phyloP scores from a whole-genome alignment of 2,113 vertebrate genomes.

The Halcyon senegalensis region DNA sequence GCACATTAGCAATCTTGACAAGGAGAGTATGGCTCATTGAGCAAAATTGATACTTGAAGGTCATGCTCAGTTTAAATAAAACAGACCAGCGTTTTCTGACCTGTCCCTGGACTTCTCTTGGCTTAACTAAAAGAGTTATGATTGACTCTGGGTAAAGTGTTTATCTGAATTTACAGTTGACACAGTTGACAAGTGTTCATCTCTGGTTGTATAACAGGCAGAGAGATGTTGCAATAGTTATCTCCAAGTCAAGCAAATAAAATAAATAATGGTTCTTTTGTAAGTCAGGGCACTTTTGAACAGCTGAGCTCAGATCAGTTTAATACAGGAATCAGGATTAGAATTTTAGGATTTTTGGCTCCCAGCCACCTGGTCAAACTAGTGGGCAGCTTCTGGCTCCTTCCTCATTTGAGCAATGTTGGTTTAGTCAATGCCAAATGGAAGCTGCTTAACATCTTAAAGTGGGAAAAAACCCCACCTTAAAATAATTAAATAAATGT shows the following conservation, averaged over 20 bases:
- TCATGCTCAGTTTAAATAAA: slow-evolving; percentile 8
- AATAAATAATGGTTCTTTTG: not conserved
- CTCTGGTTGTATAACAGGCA: not conserved
- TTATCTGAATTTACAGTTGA: not conserved
- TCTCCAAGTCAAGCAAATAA: slow-evolving; percentile 24
- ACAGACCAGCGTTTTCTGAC: not conserved
- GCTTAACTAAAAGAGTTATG: not conserved
- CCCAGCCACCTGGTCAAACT: not conserved
- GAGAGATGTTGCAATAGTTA: slow-evolving; percentile 31
- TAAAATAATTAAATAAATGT: not conserved
- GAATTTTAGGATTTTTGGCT: not conserved
- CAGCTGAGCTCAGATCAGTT: not conserved
- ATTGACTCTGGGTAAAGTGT: not conserved
- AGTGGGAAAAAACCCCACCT: not conserved
- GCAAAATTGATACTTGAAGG: slow-evolving; percentile 35
- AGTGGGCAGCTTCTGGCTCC: not conserved
- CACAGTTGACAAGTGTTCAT: not conserved
- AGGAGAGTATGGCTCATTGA: slow-evolving; percentile 30
- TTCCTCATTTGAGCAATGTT: not conserved
- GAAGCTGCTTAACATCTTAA: not conserved
- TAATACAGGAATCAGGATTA: not conserved
- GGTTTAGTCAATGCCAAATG: not conserved
- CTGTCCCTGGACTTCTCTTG: not conserved
- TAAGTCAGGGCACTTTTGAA: not conserved
- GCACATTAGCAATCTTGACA: slow-evolving; percentile 19